These are phyloP conservation scores for Pterocles gutturalis DNA, from an alignment of 2,113 vertebrate species.

Conservation along the genomic window DNA sequence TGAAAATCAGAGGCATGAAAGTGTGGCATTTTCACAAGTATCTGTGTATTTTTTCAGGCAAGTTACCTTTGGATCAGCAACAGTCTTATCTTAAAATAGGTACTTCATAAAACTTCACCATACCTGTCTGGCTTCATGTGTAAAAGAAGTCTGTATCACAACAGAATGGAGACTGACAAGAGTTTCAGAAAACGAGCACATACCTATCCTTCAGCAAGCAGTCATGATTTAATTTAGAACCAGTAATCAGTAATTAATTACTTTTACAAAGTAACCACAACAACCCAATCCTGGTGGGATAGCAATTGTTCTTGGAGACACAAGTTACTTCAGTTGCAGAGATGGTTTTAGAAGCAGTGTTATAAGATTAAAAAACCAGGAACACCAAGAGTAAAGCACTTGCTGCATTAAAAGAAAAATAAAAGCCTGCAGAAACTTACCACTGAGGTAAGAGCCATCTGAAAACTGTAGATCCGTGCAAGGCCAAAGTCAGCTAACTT, in stretches of 20 bases:
- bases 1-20: background rate
- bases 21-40: background rate
- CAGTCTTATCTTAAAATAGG: background rate
- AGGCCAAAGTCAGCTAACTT: conserved; percentile 97
- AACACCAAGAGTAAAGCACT: background rate
- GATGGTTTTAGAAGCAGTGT: background rate
- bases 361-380: background rate
- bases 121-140: background rate
- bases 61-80: background rate
- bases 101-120: background rate
- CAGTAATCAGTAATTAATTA: background rate
- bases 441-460: conserved; percentile 99
- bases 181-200: background rate
- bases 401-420: background rate
- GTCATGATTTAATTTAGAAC: background rate
- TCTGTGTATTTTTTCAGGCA: background rate
- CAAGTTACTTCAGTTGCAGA: background rate
- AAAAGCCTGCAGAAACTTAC: conserved; percentile 80
- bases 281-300: background rate
- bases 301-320: background rate
- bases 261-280: background rate
- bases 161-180: background rate
- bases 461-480: conserved; percentile 98
- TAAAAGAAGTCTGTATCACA: background rate
- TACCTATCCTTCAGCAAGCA: background rate